A percentile compares a stretch with the other conserved stretches of the same genome.
These are phyloP conservation scores for Nomada goodeniana DNA, from an alignment of 2,888 invertebrate species.

Conservation along the genomic window DNA sequence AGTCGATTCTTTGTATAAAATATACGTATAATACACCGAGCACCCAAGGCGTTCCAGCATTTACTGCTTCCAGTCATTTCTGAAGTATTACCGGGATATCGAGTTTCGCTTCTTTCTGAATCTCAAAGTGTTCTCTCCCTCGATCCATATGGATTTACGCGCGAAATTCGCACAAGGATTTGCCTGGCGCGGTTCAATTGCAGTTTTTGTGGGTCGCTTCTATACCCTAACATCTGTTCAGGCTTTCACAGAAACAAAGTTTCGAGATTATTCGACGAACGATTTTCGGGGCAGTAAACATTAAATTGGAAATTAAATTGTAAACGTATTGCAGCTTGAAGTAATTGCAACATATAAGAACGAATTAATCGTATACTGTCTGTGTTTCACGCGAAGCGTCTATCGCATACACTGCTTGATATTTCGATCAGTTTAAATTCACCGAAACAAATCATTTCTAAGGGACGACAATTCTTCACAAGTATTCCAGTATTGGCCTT, in stretches of 20 bases:
- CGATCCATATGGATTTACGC: constrained; percentile 72
- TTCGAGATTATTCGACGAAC: not conserved
- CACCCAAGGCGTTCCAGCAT: constrained; percentile 16
- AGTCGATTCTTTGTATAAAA: constrained; percentile 12
- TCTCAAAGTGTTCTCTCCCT: constrained; percentile 42
- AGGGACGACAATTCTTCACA: too few species aligned
- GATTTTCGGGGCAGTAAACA: too few species aligned
- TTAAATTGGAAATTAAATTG: too few species aligned
- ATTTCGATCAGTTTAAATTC: too few species aligned
- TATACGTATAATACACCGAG: not conserved
- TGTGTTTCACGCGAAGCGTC: too few species aligned
- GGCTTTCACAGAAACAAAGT: constrained; percentile 23
- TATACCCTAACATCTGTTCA: constrained; percentile 11
- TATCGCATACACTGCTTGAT: too few species aligned
- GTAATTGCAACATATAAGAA: too few species aligned
- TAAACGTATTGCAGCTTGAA: too few species aligned
- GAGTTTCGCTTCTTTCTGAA: constrained; percentile 58
- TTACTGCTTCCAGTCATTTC: constrained; percentile 57
- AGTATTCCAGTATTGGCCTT: too few species aligned
- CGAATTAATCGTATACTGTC: too few species aligned
- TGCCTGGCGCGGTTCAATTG: constrained; percentile 66
- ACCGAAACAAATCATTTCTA: too few species aligned
- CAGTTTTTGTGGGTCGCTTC: constrained; percentile 28
- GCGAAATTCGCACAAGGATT: constrained; percentile 80
- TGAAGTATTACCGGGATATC: constrained; percentile 61